phyloP scores from a whole-genome alignment of 2,797 vertebrate species.

The Triplophysa yarkandensis region DNA sequence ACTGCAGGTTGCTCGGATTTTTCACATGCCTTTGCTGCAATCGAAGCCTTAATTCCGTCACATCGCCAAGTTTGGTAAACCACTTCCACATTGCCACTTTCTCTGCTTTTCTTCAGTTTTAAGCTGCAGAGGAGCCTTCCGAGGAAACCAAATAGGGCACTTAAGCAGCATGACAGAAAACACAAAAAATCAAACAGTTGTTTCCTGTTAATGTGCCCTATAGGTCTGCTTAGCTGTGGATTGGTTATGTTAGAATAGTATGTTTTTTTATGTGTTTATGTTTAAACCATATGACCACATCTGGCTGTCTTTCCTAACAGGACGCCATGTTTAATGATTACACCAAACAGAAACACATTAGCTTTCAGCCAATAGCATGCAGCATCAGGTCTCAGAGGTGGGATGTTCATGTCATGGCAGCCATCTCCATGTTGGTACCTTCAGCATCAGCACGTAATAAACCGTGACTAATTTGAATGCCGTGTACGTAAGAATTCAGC shows the following conservation, averaged over 20 bases:
- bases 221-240: conserved; percentile 74
- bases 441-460: conserved; percentile 42
- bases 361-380: conserved; percentile 16
- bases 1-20: conserved; percentile 25
- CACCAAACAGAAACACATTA: conserved; percentile 35
- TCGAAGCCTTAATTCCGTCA: conserved; percentile 6
- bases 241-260: conserved; percentile 60
- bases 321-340: conserved; percentile 52
- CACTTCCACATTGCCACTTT: conserved; percentile 65
- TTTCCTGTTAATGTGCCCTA: conserved; percentile 79
- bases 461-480: conserved; percentile 36
- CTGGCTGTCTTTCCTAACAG: conserved; percentile 39
- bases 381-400: conserved; percentile 20
- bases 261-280: conserved; percentile 42
- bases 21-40: conserved; percentile 34
- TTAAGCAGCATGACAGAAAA: conserved; percentile 48
- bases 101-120: conserved; percentile 53
- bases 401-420: background rate
- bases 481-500: conserved; percentile 16
- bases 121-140: conserved; percentile 54
- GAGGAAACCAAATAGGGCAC: conserved; percentile 41
- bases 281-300: conserved; percentile 28
- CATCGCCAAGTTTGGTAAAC: conserved; percentile 57
- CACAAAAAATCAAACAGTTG: conserved; percentile 77
- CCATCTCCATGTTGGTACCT: conserved; percentile 19